These are phyloP conservation scores for Oreochromis spilurus DNA, from an alignment of 2,113 vertebrate species.

Conservation along the genomic window DNA sequence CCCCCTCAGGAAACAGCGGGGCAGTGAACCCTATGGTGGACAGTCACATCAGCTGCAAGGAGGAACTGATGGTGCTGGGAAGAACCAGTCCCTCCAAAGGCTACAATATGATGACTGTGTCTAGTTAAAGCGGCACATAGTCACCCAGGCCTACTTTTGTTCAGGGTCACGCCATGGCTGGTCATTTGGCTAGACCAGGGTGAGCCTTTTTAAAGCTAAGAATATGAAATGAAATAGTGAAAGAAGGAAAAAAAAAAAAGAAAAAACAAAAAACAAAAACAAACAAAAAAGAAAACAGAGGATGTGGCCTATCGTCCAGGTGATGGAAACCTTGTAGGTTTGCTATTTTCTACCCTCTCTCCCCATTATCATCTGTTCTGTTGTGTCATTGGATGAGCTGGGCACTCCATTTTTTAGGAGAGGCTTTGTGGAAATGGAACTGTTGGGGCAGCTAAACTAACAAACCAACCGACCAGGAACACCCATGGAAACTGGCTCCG, in stretches of 20 bases:
- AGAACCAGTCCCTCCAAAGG: constrained; percentile 94
- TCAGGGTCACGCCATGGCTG: constrained; percentile 55
- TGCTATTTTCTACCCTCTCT: constrained; percentile 45
- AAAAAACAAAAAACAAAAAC: background rate
- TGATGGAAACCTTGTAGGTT: constrained; percentile 87
- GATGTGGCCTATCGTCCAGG: constrained; percentile 86
- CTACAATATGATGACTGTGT: constrained; percentile 99
- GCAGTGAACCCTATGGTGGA: constrained; percentile 85
- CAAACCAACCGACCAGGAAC: background rate
- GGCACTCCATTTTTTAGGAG: constrained; percentile 79
- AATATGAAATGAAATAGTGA: constrained; percentile 69
- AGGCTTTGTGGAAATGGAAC: constrained; percentile 76
- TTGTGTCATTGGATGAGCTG: constrained; percentile 82
- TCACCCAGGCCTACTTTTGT: constrained; percentile 34
- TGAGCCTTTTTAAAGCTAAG: constrained; percentile 74
- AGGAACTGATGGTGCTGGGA: constrained; percentile 95
- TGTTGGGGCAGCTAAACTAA: constrained; percentile 74
- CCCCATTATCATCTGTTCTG: constrained; percentile 59
- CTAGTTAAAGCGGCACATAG: constrained; percentile 81
- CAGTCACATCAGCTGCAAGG: constrained; percentile 98
- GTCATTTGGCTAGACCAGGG: constrained; percentile 43
- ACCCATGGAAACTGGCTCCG: constrained; percentile 19
- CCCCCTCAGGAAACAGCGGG: constrained; percentile 68
- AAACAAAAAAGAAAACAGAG: constrained; percentile 67
- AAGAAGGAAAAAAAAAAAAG: constrained; percentile 43